Evolutionary conservation across 1,140 invertebrate species (phyloP).

Genomic region (Bombus balteatus): DNA sequence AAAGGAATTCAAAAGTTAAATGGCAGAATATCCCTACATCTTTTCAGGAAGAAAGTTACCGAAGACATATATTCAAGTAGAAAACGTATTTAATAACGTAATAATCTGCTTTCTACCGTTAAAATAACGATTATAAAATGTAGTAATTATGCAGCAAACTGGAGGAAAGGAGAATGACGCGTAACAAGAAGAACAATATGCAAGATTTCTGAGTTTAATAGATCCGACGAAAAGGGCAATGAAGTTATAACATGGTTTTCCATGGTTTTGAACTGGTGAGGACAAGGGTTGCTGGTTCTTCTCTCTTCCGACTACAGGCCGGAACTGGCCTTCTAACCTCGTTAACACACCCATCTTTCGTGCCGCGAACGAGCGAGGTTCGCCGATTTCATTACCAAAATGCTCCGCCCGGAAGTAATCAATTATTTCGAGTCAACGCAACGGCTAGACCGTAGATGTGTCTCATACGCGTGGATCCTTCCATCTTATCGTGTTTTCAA

Average conservation of each 20-base stretch:
- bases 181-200: not conserved
- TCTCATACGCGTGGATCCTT: constrained; percentile 3
- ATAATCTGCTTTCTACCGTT: no score
- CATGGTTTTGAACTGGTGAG: constrained; percentile 43
- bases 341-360: constrained; percentile 63
- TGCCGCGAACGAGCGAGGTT: constrained; percentile 53
- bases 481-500: not conserved
- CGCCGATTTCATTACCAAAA: constrained; percentile 66
- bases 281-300: constrained; percentile 40
- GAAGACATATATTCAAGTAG: no score
- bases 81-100: no score
- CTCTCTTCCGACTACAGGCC: constrained; percentile 40
- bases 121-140: no score
- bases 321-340: constrained; percentile 60
- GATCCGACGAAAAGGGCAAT: constrained; percentile 37
- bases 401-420: constrained; percentile 61
- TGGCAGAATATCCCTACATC: no score
- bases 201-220: constrained; percentile 51
- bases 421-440: constrained; percentile 56
- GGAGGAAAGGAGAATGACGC: not conserved
- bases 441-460: constrained; percentile 35
- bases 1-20: no score
- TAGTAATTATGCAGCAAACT: not conserved
- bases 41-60: no score
- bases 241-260: constrained; percentile 65